These are phyloP conservation scores for Danio choprae DNA, from an alignment of 2,797 vertebrate species.

Conservation along the genomic window DNA sequence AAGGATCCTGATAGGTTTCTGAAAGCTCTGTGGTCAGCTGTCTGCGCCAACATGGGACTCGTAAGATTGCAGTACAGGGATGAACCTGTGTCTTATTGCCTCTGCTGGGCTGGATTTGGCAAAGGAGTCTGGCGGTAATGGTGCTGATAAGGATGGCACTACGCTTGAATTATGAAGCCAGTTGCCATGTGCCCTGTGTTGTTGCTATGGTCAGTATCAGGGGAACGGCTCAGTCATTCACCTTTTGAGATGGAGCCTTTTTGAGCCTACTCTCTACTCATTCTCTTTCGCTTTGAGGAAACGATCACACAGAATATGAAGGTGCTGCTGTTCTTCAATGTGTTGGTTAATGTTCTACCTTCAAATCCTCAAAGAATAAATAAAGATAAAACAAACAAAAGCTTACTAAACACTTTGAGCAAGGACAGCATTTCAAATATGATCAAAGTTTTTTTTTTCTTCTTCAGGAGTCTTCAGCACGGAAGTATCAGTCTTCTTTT, in stretches of 20 bases:
- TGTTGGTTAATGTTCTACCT: slow-evolving; percentile 14
- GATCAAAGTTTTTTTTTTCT: slow-evolving; percentile 54
- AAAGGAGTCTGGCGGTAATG: slow-evolving; percentile 60
- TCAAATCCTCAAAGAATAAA: slow-evolving; percentile 5
- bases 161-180: slow-evolving; percentile 32
- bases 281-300: slow-evolving; percentile 6
- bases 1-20: slow-evolving; percentile 76
- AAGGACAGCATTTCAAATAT: slow-evolving; percentile 10
- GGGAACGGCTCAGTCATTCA: slow-evolving; percentile 24
- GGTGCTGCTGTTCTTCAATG: slow-evolving; percentile 4
- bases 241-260: slow-evolving; percentile 9
- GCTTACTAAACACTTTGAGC: slow-evolving; percentile 9
- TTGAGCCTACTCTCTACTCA: neutral
- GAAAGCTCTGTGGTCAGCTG: slow-evolving; percentile 73
- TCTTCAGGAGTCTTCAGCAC: slow-evolving; percentile 32
- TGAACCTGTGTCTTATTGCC: slow-evolving; percentile 45
- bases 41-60: slow-evolving; percentile 67
- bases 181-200: slow-evolving; percentile 26
- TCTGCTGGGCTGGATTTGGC: slow-evolving; percentile 39
- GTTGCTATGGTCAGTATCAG: slow-evolving; percentile 34
- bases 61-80: slow-evolving; percentile 2
- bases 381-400: slow-evolving; percentile 7
- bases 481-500: slow-evolving; percentile 63
- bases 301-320: slow-evolving; percentile 7
- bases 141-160: slow-evolving; percentile 56